Evolutionary conservation across 2,888 invertebrate genomes (phyloP), one percentile per base, ranked within the genome.

Genomic region (Teleogryllus oceanicus): DNA sequence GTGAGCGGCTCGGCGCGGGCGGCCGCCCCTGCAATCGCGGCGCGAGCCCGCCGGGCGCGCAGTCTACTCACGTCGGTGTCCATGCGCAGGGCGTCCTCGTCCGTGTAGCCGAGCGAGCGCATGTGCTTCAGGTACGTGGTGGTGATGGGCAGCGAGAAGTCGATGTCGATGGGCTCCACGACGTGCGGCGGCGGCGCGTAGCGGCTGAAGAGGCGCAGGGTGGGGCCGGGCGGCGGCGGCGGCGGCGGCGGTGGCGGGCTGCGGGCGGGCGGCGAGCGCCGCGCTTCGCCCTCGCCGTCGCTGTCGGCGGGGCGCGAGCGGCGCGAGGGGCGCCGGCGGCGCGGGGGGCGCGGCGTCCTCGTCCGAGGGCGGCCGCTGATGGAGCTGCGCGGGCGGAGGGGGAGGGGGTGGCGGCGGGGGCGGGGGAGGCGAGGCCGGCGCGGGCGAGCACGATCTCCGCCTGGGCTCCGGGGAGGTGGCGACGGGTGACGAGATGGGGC

Each of bases 61-160:
- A 37, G 77, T 49, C 50, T 21, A 79, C 82, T 81, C 24, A 82
- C 82, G 79, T 82, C 88, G 86, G 89, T 90, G 84, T 91, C 90
- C 83, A 91, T 88, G 84, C 89, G 89, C 83, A 91, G 84, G 11
- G 91, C 90, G 84, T 91, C 90, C 84, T 91, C 90, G 86, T 91
- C 90, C 85, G 89, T 87, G 84, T 91, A 87, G 80, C 92, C 92
- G 87, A 94, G 89, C 86, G 90, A 93, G 86, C 94, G 90, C 89
- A 95, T 94, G 85, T 94, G 92, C 86, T 94, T 95, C 87, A 96
- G 89, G 88, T 96, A 96, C 62, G 95, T 94, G 79, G 96, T 95
- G 78, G 96, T 96, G 84, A 96, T 96, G 77, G 96, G 96, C 85
- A 96, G 91, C 85, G 94, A 94, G 89, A 93, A 94, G 88, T 95